phyloP scores from a whole-genome alignment of 1,140 invertebrate genomes.

The Pomacea maculata region DNA sequence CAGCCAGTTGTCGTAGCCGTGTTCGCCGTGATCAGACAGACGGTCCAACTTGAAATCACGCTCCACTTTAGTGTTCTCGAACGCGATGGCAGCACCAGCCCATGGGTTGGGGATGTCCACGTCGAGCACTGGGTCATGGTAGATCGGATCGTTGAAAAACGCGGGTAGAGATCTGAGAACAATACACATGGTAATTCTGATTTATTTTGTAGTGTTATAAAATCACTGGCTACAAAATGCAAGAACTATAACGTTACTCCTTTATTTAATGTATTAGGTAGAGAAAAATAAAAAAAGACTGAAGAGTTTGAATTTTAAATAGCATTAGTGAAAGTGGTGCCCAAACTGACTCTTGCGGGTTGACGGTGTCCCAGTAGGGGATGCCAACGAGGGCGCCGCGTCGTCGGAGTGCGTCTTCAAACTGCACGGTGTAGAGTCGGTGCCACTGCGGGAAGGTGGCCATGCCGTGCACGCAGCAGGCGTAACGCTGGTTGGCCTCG shows the following conservation, averaged over 20 bases:
- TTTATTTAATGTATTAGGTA: too few relatives aligned
- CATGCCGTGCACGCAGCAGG: constrained; percentile 42
- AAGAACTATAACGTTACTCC: too few relatives aligned
- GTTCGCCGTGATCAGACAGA: background rate
- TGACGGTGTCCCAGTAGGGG: constrained; percentile 36
- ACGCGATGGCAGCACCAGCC: constrained; percentile 23
- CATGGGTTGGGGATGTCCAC: constrained; percentile 26
- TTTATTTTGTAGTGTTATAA: too few relatives aligned
- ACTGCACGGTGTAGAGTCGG: constrained; percentile 39
- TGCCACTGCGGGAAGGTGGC: constrained; percentile 44
- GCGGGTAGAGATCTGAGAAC: constrained; percentile 13
- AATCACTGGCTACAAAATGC: too few relatives aligned
- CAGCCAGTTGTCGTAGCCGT: constrained; percentile 36
- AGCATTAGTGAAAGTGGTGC: too few relatives aligned
- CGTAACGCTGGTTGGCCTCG: constrained; percentile 25
- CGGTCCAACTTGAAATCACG: background rate
- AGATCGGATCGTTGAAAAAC: constrained; percentile 12
- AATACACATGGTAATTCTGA: too few relatives aligned
- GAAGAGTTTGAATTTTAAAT: too few relatives aligned
- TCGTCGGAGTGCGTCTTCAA: constrained; percentile 37
- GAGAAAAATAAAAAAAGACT: too few relatives aligned
- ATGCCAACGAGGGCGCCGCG: constrained; percentile 35
- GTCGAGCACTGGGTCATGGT: constrained; percentile 9
- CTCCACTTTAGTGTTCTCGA: background rate
- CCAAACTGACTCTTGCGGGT: background rate